A percentile compares a stretch with the other conserved stretches of the same genome.
These are phyloP conservation scores for Pomacea maculata DNA, from an alignment of 1,140 invertebrate species.

Conservation along the genomic window DNA sequence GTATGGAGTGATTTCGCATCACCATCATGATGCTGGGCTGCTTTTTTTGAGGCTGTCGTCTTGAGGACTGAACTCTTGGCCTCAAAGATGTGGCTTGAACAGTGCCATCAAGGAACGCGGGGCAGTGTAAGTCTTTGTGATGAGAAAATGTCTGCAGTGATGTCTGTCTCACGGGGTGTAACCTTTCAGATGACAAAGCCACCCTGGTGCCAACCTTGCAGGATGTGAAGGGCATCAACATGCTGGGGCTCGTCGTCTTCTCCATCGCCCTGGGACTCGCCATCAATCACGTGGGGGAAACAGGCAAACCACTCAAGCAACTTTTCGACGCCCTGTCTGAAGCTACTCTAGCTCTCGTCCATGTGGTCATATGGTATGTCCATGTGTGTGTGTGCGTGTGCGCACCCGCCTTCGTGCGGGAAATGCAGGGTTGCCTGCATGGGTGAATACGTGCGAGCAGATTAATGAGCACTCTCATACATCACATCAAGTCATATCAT, in stretches of 20 bases:
- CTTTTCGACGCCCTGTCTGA: constrained; percentile 66
- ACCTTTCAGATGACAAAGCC: background rate
- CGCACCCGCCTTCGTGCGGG: background rate
- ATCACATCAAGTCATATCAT: background rate
- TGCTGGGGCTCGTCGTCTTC: constrained; percentile 68
- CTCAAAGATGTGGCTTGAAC: too few species aligned
- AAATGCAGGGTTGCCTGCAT: background rate
- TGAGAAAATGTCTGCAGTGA: too few species aligned
- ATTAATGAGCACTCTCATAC: background rate
- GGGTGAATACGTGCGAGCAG: background rate
- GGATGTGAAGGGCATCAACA: constrained; percentile 56
- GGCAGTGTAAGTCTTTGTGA: too few species aligned
- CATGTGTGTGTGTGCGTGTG: background rate
- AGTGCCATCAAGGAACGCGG: too few species aligned
- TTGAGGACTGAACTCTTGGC: too few species aligned
- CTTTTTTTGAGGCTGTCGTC: too few species aligned
- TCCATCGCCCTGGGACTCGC: constrained; percentile 68
- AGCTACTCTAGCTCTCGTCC: constrained; percentile 65
- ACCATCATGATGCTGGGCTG: too few species aligned
- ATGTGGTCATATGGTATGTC: constrained; percentile 62
- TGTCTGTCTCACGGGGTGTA: too few species aligned
- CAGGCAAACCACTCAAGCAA: constrained; percentile 64
- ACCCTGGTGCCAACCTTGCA: constrained; percentile 34
- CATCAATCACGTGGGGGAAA: constrained; percentile 61
- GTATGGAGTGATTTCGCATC: too few species aligned